Conservation (phyloP, 2,888 invertebrate species). For the Ophion obscuratus region DNA sequence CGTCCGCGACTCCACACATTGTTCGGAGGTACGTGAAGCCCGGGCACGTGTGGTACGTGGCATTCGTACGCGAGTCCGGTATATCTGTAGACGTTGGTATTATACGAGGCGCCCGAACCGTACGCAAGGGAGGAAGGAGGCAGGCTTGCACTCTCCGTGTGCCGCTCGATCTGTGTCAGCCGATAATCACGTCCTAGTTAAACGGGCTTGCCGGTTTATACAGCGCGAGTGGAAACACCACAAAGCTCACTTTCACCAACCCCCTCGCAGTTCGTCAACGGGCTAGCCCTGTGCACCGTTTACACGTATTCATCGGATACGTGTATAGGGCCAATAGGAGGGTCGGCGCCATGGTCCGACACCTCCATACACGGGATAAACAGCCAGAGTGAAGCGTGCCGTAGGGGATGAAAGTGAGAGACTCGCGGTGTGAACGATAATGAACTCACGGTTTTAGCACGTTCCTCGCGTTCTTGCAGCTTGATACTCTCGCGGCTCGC, state of each 20-base stretch:
- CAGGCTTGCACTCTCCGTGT: constrained; percentile 50
- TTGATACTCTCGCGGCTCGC: constrained; percentile 12
- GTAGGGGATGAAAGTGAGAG: constrained; percentile 63
- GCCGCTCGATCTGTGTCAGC: constrained; percentile 69
- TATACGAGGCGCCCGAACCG: constrained; percentile 27
- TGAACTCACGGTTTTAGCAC: constrained; percentile 54
- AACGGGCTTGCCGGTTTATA: constrained; percentile 61
- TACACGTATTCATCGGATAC: not conserved
- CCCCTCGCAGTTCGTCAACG: constrained; percentile 40
- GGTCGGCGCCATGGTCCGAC: constrained; percentile 70
- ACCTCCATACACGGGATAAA: constrained; percentile 74
- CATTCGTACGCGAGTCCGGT: constrained; percentile 36
- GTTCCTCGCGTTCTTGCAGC: constrained; percentile 25
- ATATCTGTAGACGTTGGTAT: constrained; percentile 22
- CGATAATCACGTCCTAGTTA: constrained; percentile 73
- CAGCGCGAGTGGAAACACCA: constrained; percentile 55
- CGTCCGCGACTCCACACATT: constrained; percentile 4
- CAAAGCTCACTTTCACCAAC: constrained; percentile 73
- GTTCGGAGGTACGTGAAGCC: constrained; percentile 31
- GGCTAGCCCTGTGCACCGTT: not conserved
- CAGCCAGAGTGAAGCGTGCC: constrained; percentile 65
- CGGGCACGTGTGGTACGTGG: constrained; percentile 40
- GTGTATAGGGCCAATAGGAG: not conserved
- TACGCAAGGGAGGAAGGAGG: not conserved
- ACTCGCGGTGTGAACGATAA: constrained; percentile 31